Base-by-base conservation (phyloP, 2,797 vertebrate genomes). In the Danio albolineatus region DNA sequence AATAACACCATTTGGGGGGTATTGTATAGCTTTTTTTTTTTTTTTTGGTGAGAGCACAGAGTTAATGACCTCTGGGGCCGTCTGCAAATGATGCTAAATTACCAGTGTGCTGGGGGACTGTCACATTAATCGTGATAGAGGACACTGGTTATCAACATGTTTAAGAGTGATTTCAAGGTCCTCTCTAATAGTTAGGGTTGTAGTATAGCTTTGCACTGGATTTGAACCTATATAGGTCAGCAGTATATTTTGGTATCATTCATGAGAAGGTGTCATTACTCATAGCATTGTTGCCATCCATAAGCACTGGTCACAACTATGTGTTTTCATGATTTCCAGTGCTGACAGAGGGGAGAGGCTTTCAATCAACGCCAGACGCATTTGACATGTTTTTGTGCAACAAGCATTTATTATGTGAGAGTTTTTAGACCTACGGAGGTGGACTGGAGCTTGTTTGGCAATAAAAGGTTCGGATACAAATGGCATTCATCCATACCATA, bases 121-220 rank as follows among this genome's bases (percentile, higher is more conserved):
- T 61, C 46, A 2, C 17, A 61, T 71, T 61, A 78, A 71, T 78
- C 1, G 4, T 78, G 56, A 78, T 78, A 43, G 67, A 78, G 76
- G 56, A 71, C 56, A 60, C 76, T 70, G 65, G 76, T 78, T 78
- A 78, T 78, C 44, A 78, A 61, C 56, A 78, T 28, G 36, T 61
- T 71, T 78, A 71, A 71, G 76, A 78, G 65, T 41, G 66, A 71
- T 78, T 71, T 78, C 44, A 78, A 71, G 38, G 36, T 61, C 48
- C 10, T 53, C 57, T 61, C 61, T 17, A 49, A 71, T 10, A 77
- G 51, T 39, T 46, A 17, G 14, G 7, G 44, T 12, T 12, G 48
- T 13, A 51, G 48, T 13, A 8, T 51, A 51, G 48, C 12, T 48
- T 53, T 61, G 4, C 10, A 41, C 6, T 56, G 1, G 4, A 21